Conservation (phyloP, 1,140 invertebrate genomes). For the Scaptomyza graminum region DNA sequence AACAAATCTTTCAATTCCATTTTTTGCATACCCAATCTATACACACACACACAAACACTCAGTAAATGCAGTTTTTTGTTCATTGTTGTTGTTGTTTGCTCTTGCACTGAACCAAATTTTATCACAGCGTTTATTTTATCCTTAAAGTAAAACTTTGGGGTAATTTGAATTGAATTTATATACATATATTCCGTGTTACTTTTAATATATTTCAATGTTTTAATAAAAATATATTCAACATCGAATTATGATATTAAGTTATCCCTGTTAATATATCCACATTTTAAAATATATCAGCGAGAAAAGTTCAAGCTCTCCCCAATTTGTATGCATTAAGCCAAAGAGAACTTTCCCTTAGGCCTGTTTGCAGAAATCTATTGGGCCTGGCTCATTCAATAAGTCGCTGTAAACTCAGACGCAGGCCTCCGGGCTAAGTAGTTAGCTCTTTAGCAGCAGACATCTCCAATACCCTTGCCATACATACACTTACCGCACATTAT, state of each 20-base stretch:
- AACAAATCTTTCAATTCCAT: conserved; percentile 43
- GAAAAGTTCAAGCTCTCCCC: neutral
- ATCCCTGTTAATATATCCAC: too few relatives aligned
- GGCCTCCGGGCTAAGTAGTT: conserved; percentile 9
- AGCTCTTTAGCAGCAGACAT: neutral
- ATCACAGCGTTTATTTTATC: neutral
- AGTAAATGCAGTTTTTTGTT: neutral
- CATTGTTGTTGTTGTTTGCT: neutral
- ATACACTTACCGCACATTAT: conserved; percentile 28
- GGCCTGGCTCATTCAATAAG: conserved; percentile 12
- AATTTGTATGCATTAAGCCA: neutral
- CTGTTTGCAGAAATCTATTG: conserved; percentile 17
- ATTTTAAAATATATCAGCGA: too few relatives aligned
- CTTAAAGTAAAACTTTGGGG: neutral
- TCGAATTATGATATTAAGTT: too few relatives aligned
- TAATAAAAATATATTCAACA: too few relatives aligned
- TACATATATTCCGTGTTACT: neutral
- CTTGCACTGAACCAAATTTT: neutral
- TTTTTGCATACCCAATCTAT: neutral
- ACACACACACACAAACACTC: neutral
- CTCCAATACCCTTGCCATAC: neutral
- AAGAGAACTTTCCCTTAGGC: conserved; percentile 5
- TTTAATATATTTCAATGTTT: neutral
- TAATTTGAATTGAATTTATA: too few relatives aligned
- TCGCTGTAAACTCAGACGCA: neutral